Conservation (phyloP, 2,113 vertebrate species). For the Chaetura pelagica region DNA sequence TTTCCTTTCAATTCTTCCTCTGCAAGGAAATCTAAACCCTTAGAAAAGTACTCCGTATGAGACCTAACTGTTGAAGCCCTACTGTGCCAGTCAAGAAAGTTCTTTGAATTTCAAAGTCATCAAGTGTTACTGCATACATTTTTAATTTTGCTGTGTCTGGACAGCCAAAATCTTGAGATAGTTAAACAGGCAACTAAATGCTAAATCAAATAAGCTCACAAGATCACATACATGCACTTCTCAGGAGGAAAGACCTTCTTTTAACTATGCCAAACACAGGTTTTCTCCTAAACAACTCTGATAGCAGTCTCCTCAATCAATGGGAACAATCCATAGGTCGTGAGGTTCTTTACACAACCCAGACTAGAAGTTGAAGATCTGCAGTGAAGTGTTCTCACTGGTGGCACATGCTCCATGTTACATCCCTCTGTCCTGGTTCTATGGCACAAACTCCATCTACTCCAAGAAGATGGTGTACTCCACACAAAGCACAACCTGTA, state of each 20-base stretch:
- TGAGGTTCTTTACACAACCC: not conserved
- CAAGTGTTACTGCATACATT: not conserved
- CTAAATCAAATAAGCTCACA: not conserved
- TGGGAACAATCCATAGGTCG: not conserved
- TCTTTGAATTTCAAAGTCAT: not conserved
- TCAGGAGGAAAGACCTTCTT: not conserved
- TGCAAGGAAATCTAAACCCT: not conserved
- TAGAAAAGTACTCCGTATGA: not conserved
- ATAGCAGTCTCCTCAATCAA: not conserved
- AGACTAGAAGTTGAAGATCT: not conserved
- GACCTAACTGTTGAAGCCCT: not conserved
- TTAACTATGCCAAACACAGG: not conserved
- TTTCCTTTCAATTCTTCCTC: not conserved
- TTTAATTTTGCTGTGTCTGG: not conserved
- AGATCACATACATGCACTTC: not conserved
- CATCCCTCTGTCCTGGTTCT: not conserved
- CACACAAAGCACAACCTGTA: not conserved
- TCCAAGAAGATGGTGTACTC: not conserved
- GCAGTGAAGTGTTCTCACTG: not conserved
- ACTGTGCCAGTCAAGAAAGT: not conserved
- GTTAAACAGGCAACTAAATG: not conserved
- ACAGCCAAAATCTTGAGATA: not conserved
- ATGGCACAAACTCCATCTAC: not conserved
- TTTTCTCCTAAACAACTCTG: not conserved
- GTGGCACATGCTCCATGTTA: not conserved